Base-by-base conservation (phyloP, 1,140 invertebrate species). In the Helicoverpa zea region DNA sequence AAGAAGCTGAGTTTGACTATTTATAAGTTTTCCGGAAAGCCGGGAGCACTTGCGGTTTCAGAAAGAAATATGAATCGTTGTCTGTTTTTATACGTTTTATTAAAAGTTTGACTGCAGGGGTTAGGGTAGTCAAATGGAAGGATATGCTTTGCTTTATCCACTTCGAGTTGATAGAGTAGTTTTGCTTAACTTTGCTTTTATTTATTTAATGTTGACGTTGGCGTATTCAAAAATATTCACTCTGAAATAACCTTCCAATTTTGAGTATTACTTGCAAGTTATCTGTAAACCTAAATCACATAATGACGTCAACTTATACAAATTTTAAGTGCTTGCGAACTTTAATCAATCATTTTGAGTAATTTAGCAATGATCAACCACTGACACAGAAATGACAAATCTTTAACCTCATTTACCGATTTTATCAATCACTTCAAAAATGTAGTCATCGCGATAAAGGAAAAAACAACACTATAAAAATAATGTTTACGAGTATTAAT, bases 401-500 rank as follows among this genome's bases (percentile, higher is more conserved):
- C 18, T 61, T 11, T 11, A 12, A 30, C 58, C 23, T 14, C 2
- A 13, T 30, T 61, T 30, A 10, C 56, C 56, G 18, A 29, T 61
- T 61, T 29, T 30, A 12, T 59, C 29, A 56, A 56, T 75, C 47
- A 47, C 59, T 14, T 35, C 23, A 77, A 18, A 63, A 5, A 64
- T 54, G 16, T 30, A 49, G 13, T 77, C 61, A 75, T 59, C 30
- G 4, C 12, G 29, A 35, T 77, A 51, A 68, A 54, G 30, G 59
- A 52, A 70, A 58, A 74, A 78, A 68, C 64, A 64, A 54, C 14
- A n/a, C 9, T 58, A 73, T 64, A 73, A 73, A 63, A 63, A 80
- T 73, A 80, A 13, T 47, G 52, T 16, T 73, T 74, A 43, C 35
- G 35, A 43, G 35, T 43, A 75, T 80, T 64, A 81, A 81, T 75